Percentiles rank a stretch among this genome's conserved stretches.
These are phyloP conservation scores for Dallia pectoralis DNA, from an alignment of 2,797 vertebrate genomes.

Conservation along the genomic window DNA sequence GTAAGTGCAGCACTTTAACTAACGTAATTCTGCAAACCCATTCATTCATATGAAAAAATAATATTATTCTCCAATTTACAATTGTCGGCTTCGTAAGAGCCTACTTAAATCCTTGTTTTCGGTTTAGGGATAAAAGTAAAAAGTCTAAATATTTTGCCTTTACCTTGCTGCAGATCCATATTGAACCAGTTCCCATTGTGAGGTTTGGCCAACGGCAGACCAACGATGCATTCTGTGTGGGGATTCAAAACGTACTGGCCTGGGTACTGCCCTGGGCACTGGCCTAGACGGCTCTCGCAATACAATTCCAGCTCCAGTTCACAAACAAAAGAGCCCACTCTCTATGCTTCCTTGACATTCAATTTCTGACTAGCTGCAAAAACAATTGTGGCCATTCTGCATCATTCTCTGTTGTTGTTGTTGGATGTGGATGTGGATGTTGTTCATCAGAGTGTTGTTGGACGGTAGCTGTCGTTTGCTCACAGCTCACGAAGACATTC, in stretches of 20 bases:
- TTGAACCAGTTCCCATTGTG: conserved; percentile 72
- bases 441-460: conserved; percentile 47
- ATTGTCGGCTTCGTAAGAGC: too few relatives aligned
- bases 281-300: conserved; percentile 48
- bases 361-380: conserved; percentile 76
- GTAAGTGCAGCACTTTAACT: too few relatives aligned
- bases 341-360: conserved; percentile 75
- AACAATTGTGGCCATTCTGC: conserved; percentile 70
- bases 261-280: conserved; percentile 54
- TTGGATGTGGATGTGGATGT: conserved; percentile 25
- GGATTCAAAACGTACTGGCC: conserved; percentile 59
- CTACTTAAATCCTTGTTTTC: too few relatives aligned
- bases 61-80: too few relatives aligned
- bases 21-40: too few relatives aligned
- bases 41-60: too few relatives aligned
- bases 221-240: conserved; percentile 66
- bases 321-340: conserved; percentile 60
- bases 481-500: conserved; percentile 72
- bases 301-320: conserved; percentile 43
- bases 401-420: conserved; percentile 70
- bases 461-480: conserved; percentile 63
- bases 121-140: background rate
- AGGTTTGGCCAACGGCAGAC: conserved; percentile 55
- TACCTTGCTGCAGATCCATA: conserved; percentile 74
- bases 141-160: conserved; percentile 27